phyloP scores from a whole-genome alignment of 2,113 vertebrate species.

The Proterorhinus semilunaris region DNA sequence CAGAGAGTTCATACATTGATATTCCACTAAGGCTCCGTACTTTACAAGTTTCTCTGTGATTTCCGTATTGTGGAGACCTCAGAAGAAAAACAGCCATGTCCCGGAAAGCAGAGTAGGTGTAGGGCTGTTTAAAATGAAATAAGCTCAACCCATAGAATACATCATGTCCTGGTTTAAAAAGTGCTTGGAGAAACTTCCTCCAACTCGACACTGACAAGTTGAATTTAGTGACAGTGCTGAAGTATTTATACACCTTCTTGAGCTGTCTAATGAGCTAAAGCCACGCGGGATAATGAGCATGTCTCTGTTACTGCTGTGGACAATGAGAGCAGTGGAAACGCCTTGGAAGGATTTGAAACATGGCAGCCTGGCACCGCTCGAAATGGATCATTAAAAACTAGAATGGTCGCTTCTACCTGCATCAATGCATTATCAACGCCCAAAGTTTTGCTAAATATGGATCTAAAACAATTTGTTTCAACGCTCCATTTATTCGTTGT shows the following conservation, averaged over 20 bases:
- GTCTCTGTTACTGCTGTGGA: constrained; percentile 42
- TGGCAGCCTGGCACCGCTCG: constrained; percentile 55
- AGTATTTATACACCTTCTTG: constrained; percentile 54
- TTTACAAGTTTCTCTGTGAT: constrained; percentile 33
- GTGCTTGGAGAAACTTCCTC: constrained; percentile 2
- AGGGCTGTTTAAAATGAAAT: background rate
- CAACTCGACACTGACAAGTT: background rate
- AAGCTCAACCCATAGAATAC: background rate
- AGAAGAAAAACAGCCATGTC: constrained; percentile 22
- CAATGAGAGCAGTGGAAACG: constrained; percentile 50
- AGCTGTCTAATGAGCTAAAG: constrained; percentile 53
- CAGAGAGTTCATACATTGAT: constrained; percentile 30
- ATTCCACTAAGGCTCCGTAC: constrained; percentile 21
- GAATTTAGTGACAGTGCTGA: constrained; percentile 14
- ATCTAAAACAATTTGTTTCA: too few relatives aligned
- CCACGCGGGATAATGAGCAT: constrained; percentile 65
- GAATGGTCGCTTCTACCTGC: constrained; percentile 60
- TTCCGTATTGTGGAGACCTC: constrained; percentile 22
- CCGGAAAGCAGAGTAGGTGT: constrained; percentile 9
- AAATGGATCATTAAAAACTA: constrained; percentile 66
- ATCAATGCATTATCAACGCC: constrained; percentile 37
- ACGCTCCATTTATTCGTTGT: too few relatives aligned
- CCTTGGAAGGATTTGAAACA: constrained; percentile 63
- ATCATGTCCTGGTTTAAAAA: background rate
- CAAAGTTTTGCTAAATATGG: background rate